A percentile compares a stretch with the other conserved stretches of the same genome.
phyloP scores from a whole-genome alignment of 2,113 vertebrate genomes.

The Xiphophorus hellerii region DNA sequence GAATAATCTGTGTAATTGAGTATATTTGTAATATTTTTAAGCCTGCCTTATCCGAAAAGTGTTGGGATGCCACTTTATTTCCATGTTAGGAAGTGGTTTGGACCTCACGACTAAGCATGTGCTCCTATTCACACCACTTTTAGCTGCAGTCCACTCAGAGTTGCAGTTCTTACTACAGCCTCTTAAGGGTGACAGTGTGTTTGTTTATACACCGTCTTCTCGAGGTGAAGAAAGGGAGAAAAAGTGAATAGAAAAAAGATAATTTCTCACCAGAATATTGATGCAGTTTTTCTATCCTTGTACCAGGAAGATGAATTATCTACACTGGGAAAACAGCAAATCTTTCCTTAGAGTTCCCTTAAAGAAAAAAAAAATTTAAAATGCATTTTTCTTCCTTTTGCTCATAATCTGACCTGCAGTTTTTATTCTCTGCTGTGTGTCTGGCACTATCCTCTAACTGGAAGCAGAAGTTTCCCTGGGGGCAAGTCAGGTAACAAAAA shows the following conservation, averaged over 20 bases:
- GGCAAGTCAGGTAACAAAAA: no score
- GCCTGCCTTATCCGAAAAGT: neutral
- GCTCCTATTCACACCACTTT: no score
- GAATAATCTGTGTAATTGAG: neutral
- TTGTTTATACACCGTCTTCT: neutral
- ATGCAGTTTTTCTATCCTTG: neutral
- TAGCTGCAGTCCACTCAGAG: neutral
- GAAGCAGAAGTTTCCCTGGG: no score
- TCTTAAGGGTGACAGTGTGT: neutral
- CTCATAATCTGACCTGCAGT: no score
- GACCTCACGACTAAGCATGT: neutral
- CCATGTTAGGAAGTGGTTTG: neutral
- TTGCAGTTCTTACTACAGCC: neutral
- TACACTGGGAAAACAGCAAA: neutral
- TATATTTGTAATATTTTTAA: neutral
- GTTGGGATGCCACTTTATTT: neutral
- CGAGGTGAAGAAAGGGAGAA: neutral
- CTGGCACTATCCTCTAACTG: no score
- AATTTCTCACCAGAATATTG: neutral
- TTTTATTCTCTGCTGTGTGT: no score
- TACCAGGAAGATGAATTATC: neutral
- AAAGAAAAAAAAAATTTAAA: no score
- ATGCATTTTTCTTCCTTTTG: no score
- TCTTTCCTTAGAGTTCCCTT: no score
- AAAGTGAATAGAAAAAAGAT: neutral